Conservation (phyloP, 2,888 invertebrate genomes). For the Blera fallax region DNA sequence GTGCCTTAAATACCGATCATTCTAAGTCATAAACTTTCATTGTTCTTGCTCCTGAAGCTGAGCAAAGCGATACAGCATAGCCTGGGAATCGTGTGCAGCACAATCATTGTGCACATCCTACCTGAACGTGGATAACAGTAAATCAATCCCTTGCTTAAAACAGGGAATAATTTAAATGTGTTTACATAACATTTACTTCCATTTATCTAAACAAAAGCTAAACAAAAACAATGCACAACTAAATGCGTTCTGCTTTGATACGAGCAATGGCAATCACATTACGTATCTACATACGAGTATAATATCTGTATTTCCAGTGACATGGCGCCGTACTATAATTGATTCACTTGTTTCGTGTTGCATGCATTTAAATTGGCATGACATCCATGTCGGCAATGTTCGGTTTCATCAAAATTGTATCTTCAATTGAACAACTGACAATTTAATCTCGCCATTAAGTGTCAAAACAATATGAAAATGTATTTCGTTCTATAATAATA, state of each 20-base stretch:
- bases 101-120: no score
- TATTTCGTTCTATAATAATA: not conserved
- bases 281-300: not conserved
- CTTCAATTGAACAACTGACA: conserved; percentile 1
- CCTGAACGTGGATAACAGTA: no score
- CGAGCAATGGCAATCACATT: not conserved
- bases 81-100: no score
- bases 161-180: no score
- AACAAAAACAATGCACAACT: no score
- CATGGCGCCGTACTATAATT: not conserved
- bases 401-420: not conserved
- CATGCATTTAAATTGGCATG: conserved; percentile 9
- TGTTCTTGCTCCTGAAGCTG: no score
- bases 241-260: not conserved
- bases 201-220: no score
- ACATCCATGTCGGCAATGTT: not conserved
- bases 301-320: not conserved
- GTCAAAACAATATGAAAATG: not conserved
- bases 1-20: no score
- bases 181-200: no score
- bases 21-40: no score
- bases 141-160: no score
- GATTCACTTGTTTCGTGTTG: not conserved
- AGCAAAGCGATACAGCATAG: no score
- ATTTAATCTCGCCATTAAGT: not conserved